A percentile compares a stretch with the other conserved stretches of the same genome.
Evolutionary conservation across 2,797 vertebrate genomes (phyloP).

Genomic region (Momotus momota): DNA sequence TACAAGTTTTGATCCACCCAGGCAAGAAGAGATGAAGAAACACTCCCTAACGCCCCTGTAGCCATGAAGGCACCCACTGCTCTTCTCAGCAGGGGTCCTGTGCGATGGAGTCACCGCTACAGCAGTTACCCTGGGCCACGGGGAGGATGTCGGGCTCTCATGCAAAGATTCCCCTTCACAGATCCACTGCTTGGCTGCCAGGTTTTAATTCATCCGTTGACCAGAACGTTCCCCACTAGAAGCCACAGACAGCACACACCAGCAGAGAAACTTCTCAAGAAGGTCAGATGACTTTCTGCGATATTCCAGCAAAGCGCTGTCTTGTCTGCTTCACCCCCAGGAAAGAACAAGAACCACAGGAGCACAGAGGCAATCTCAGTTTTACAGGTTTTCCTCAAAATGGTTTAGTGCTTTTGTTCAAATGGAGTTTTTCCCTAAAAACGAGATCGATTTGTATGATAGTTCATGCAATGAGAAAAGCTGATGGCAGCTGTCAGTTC

Average conservation of each 20-base stretch:
- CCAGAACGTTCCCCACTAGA: neutral
- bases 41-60: neutral
- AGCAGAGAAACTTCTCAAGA: neutral
- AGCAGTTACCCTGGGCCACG: neutral
- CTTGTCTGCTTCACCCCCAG: neutral
- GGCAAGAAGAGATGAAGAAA: neutral
- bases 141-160: fast-evolving
- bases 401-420: neutral
- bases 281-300: neutral
- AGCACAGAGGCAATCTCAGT: neutral
- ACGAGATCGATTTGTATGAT: neutral
- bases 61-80: neutral
- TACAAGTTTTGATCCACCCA: neutral
- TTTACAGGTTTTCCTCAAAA: neutral
- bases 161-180: neutral
- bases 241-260: neutral
- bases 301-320: fast-evolving
- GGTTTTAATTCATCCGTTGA: neutral
- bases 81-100: neutral
- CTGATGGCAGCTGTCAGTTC: neutral
- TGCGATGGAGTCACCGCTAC: neutral
- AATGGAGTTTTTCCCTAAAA: neutral
- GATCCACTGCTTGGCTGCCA: neutral
- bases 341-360: neutral
- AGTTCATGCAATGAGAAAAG: neutral